Evolutionary conservation across 2,888 invertebrate genomes (phyloP), one percentile per base, ranked within the genome.

Genomic region (Aleiodes leptofemur): DNA sequence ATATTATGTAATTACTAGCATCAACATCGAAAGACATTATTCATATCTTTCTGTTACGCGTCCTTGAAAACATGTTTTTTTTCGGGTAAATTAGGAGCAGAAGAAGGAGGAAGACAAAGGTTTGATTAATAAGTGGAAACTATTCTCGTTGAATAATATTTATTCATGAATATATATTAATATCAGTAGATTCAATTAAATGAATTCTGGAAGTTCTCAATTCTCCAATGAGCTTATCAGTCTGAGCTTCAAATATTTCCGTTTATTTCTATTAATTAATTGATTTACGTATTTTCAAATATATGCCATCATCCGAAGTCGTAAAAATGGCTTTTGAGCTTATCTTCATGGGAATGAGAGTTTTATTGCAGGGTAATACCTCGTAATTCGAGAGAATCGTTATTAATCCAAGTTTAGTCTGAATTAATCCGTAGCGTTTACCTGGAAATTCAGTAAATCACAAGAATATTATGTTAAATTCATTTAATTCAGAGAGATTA

Each of bases 391-490:
- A 83, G 4, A 88, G n/a, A 1, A 87, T 51, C 4, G 83, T 82
- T 0, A 84, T 59, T 0, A 88, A 13, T 0, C 84, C 86, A 0
- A 88, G 71, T 59, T 87, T 87, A 1, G 81, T 69, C 77, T 88
- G 88, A 57, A 88, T 53, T 50, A 85, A 77, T 66, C 85, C 88
- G 14, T 87, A 77, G 59, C 88, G 81, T 74, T 82, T 72, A 13
- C 88, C 87, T 88, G 50, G 78, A 77, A 56, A 55, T 31, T 23
- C 1, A 7, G n/a, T 14, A 53, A 71, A 56, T 59, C 0, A 13
- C 8, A 38, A 38, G 6, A 43, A 16, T 59, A 31, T 59, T 9
- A 13, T 29, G 34, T 34, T 34, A 34, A 34, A 34, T 34, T 6
- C 34, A 34, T 34, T 6, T 34, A 34, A 34, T 6, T 34, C 6